These are phyloP conservation scores for Thymelicus lineola DNA, from an alignment of 2,888 invertebrate species.

Conservation along the genomic window DNA sequence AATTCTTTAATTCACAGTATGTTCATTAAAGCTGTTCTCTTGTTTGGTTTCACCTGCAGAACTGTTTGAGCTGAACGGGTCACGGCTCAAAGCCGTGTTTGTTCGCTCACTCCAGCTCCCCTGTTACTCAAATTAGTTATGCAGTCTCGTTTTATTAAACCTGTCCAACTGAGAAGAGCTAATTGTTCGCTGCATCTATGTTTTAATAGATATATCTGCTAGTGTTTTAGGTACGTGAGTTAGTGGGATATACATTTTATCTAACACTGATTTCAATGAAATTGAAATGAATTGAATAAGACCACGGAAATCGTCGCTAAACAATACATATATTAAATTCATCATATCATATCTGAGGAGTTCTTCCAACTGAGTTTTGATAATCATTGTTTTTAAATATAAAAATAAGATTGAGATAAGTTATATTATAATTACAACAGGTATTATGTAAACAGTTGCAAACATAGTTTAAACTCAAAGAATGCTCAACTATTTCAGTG, in stretches of 20 bases:
- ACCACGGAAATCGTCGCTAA: too few relatives aligned
- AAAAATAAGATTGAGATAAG: too few relatives aligned
- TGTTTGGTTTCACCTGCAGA: conserved; percentile 44
- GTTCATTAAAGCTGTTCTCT: conserved; percentile 49
- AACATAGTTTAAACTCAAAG: neutral
- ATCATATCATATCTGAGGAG: too few relatives aligned
- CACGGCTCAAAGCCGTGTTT: conserved; percentile 34
- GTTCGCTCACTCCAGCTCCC: conserved; percentile 11
- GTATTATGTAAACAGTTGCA: too few relatives aligned
- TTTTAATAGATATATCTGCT: conserved; percentile 10
- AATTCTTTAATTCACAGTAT: conserved; percentile 52
- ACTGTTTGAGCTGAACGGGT: conserved; percentile 46
- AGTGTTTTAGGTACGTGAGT: conserved; percentile 7
- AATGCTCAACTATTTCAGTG: neutral
- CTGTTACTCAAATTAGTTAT: conserved; percentile 37
- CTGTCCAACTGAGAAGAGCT: conserved; percentile 31
- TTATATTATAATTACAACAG: too few relatives aligned
- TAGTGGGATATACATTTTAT: neutral
- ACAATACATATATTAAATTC: too few relatives aligned
- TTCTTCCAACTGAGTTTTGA: too few relatives aligned
- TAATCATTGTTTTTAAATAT: too few relatives aligned
- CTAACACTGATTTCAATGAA: too few relatives aligned
- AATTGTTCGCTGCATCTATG: conserved; percentile 18
- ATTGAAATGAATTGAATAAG: too few relatives aligned
- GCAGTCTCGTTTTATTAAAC: conserved; percentile 36